Evolutionary conservation across 2,113 vertebrate species (phyloP), one percentile per base, ranked within the genome.

Genomic region (Grammomys surdaster): DNA sequence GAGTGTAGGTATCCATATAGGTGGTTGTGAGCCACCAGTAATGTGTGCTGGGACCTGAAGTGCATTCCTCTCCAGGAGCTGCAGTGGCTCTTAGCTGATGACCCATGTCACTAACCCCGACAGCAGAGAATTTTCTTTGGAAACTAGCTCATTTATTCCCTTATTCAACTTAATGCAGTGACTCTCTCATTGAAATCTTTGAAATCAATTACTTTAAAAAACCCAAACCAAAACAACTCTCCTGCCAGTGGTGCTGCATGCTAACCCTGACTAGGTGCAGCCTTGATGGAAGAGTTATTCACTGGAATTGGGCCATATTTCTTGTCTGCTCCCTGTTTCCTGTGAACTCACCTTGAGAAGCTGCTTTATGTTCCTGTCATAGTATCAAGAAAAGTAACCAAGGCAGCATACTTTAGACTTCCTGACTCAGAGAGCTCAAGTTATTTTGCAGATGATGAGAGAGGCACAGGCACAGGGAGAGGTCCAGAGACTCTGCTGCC

Each of bases 181-280:
- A 88, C 84, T 93, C 84, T 33, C 75, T 84, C 6, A 73, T 78
- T 86, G 80, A 90, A 93, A 54, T 26, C 67, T 88, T 76, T 65
- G 10, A 91, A 77, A n/a, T 67, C 78, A 77, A 51, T 31, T 58
- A 58, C 28, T 76, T 73, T 63, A 22, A 81, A 54, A n/a, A 81
- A 14, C 78, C 78, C 22, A 78, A 51, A 33, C 16, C 28, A 33
- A n/a, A 56, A 22, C 48, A 54, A 56, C 33, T 56, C 31, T 24
- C 80, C 5, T 26, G 58, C 13, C 8, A 13, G 36, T 40, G n/a
- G 24, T 43, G n/a, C 58, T 84, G n/a, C 9, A 8, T 63, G n/a
- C 3, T 11, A 26, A 20, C 43, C 19, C 78, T 58, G 12, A 58
- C 13, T 40, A 2, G 40, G 33, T 24, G 33, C 31, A 82, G 40